Percentiles rank a stretch among this genome's conserved stretches.
phyloP scores from a whole-genome alignment of 1,140 invertebrate genomes.

The Drosophila repletoides region DNA sequence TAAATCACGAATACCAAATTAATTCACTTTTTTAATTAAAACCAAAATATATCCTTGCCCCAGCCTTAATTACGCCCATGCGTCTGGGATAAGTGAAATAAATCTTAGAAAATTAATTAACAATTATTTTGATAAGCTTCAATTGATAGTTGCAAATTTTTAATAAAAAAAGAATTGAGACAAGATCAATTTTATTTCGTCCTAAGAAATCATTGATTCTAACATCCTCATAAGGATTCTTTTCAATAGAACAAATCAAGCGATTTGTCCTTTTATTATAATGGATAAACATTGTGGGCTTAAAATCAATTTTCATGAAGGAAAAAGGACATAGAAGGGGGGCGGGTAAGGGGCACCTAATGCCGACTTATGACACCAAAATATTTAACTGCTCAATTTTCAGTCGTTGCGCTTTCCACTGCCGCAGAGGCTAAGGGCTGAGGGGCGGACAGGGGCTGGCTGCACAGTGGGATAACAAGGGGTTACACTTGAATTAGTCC shows the following conservation, averaged over 20 bases:
- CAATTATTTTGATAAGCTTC: too few relatives aligned
- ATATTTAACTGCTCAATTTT: conserved; percentile 81
- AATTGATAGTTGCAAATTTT: not conserved
- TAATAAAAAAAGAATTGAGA: not conserved
- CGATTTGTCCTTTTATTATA: not conserved
- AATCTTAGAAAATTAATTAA: not conserved
- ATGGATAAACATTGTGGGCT: not conserved
- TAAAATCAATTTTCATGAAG: conserved; percentile 18
- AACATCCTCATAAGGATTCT: not conserved
- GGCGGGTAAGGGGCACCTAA: conserved; percentile 36
- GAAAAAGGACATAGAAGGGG: not conserved
- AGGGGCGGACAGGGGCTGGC: not conserved
- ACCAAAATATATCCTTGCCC: conserved; percentile 3
- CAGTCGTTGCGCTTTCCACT: conserved; percentile 52
- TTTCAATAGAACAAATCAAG: too few relatives aligned
- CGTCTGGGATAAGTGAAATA: not conserved
- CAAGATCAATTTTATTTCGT: not conserved
- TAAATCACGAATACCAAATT: conserved; percentile 77
- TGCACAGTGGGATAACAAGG: conserved; percentile 57
- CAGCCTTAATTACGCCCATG: conserved; percentile 8
- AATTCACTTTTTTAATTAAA: conserved; percentile 75
- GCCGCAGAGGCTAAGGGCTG: not conserved
- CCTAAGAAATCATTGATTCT: too few relatives aligned
- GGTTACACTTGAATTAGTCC: conserved; percentile 78
- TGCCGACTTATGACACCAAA: conserved; percentile 82